Conservation (phyloP, 2,113 vertebrate genomes). For the Chloropsis hardwickii region DNA sequence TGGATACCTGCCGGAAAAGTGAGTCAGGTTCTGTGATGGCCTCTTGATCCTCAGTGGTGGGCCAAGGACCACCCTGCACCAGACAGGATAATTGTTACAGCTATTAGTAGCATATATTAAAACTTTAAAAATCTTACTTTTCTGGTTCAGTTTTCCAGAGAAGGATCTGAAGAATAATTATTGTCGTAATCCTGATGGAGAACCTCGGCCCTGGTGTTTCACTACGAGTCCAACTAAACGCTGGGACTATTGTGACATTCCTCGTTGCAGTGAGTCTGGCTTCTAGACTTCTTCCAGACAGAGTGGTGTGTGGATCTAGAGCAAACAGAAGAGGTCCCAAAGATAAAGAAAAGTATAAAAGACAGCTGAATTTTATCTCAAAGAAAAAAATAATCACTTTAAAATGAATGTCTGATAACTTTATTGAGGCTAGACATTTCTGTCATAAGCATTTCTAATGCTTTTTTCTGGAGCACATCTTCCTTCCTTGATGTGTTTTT, state of each 20-base stretch:
- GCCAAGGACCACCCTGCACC: neutral
- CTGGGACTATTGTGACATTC: slow-evolving; percentile 88
- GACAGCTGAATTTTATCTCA: neutral
- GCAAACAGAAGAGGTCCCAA: neutral
- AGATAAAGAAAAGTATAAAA: neutral
- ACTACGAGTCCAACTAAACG: slow-evolving; percentile 80
- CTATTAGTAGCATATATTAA: neutral
- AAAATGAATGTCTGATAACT: neutral
- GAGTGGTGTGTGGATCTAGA: neutral
- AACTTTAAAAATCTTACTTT: neutral
- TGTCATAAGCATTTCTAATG: neutral
- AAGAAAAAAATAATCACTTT: neutral
- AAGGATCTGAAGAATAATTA: slow-evolving; percentile 90
- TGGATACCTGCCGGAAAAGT: slow-evolving; percentile 88
- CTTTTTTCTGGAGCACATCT: neutral
- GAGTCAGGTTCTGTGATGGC: slow-evolving; percentile 34
- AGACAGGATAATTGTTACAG: neutral
- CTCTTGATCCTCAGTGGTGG: neutral
- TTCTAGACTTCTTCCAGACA: neutral
- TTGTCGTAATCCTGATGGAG: slow-evolving; percentile 93
- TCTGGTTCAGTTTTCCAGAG: slow-evolving; percentile 79
- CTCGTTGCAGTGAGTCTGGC: slow-evolving; percentile 84
- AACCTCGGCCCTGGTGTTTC: slow-evolving; percentile 91
- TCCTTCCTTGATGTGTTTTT: neutral
- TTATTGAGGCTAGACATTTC: neutral